phyloP scores from a whole-genome alignment of 2,113 vertebrate species.

The Bos javanicus region DNA sequence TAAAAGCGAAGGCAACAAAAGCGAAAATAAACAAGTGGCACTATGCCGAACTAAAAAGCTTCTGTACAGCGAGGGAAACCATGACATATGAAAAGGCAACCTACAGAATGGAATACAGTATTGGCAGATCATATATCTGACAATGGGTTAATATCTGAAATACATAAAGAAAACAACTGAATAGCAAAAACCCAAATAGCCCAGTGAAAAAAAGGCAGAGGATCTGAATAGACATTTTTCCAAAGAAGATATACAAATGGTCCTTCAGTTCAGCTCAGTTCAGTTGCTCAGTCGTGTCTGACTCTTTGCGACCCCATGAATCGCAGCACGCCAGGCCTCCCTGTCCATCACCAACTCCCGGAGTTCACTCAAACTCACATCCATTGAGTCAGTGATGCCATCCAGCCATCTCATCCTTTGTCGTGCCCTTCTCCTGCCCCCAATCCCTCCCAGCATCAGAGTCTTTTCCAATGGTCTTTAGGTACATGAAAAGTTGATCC shows the following conservation, averaged over 20 bases:
- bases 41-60: not conserved
- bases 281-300: accelerated
- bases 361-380: too few relatives aligned
- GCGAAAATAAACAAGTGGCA: not conserved
- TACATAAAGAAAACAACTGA: not conserved
- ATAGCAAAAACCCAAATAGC: not conserved
- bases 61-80: not conserved
- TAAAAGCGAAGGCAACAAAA: not conserved
- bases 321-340: too few relatives aligned
- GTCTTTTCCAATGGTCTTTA: not conserved
- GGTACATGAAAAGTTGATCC: not conserved
- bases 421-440: too few relatives aligned
- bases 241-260: not conserved
- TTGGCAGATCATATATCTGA: not conserved
- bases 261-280: too few relatives aligned
- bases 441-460: too few relatives aligned
- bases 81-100: not conserved
- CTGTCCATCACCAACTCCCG: too few relatives aligned
- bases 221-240: not conserved
- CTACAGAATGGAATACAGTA: not conserved
- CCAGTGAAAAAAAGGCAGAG: not conserved
- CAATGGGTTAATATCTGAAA: not conserved
- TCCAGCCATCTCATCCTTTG: too few relatives aligned
- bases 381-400: too few relatives aligned
- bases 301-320: too few relatives aligned